Conservation (phyloP, 2,888 invertebrate genomes). For the Cacoxenus indagator region DNA sequence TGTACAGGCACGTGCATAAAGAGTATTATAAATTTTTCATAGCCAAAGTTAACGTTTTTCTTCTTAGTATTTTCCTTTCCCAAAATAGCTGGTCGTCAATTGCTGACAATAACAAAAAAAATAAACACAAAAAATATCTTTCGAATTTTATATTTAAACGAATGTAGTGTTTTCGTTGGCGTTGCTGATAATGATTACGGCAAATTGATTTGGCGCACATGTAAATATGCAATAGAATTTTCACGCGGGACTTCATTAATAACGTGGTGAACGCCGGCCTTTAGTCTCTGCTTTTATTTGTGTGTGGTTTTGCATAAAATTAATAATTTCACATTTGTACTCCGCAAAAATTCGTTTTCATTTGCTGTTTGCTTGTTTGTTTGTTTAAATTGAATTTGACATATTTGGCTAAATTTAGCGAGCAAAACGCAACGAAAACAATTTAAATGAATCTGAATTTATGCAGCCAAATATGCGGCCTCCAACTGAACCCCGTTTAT, state of each 20-base stretch:
- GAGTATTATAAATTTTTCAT: too few relatives aligned
- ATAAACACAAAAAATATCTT: not conserved
- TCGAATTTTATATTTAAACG: not conserved
- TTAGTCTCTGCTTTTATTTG: not conserved
- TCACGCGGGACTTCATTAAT: not conserved
- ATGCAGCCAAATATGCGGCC: not conserved
- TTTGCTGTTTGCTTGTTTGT: not conserved
- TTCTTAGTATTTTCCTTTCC: not conserved
- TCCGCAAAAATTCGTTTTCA: not conserved
- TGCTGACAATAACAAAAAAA: too few relatives aligned
- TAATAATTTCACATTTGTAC: not conserved
- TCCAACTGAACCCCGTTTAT: not conserved
- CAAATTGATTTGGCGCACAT: not conserved
- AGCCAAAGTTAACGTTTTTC: too few relatives aligned
- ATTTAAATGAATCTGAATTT: not conserved
- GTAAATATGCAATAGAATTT: not conserved
- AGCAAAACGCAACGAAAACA: not conserved
- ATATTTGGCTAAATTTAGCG: not conserved
- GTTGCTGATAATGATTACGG: not conserved
- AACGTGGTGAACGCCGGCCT: not conserved
- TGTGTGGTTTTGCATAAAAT: not conserved
- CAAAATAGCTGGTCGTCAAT: not conserved
- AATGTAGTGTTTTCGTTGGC: not conserved
- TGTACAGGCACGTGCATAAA: too few relatives aligned
- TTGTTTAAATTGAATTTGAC: not conserved